Evolutionary conservation across 2,113 vertebrate species (phyloP), one percentile per base, ranked within the genome.

Genomic region (Rostratula benghalensis): DNA sequence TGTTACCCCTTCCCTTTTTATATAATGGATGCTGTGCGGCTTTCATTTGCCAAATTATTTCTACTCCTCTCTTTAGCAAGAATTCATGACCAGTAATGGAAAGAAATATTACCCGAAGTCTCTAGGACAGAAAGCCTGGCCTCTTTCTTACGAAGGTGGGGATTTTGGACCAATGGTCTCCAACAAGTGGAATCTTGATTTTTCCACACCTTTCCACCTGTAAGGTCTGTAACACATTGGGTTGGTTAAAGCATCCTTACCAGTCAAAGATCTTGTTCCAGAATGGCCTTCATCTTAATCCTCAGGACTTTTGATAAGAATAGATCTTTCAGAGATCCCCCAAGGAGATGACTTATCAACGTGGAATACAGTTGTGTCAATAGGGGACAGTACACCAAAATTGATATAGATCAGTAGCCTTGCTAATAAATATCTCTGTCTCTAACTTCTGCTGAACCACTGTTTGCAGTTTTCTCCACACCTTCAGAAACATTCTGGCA

Each of bases 401-500:
- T 79, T 61, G 48, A 67, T 53, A 79, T 60, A 59, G 61, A 88
- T 56, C 33, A 53, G 17, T 4, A 6, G 46, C 86, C 60, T 92
- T n/a, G 41, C 78, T 84, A 75, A 78, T 77, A 91, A 87, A 77
- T 81, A 89, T 30, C 56, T 69, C 69, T 46, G 43, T 64, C 53
- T 39, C n/a, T 30, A 64, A 31, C 35, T 77, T 89, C 91, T 65
- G 35, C 89, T 91, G 83, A 83, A 73, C 73, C 70, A 82, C 91
- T 30, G 57, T 67, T 68, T 95, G 80, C 48, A 81, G 76, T 28
- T 73, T 63, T 48, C 70, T 6, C 22, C 51, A 31, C 50, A 67
- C 50, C 54, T 60, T 68, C 63, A 79, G 10, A 37, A 92, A 15
- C 10, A 4, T 37, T 64, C 64, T 81, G 78, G 79, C 71, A 77